Evolutionary conservation across 30 jellyfish, hydroid and myxozoan species (phyloP).

Genomic region (Morbakka virulenta): DNA sequence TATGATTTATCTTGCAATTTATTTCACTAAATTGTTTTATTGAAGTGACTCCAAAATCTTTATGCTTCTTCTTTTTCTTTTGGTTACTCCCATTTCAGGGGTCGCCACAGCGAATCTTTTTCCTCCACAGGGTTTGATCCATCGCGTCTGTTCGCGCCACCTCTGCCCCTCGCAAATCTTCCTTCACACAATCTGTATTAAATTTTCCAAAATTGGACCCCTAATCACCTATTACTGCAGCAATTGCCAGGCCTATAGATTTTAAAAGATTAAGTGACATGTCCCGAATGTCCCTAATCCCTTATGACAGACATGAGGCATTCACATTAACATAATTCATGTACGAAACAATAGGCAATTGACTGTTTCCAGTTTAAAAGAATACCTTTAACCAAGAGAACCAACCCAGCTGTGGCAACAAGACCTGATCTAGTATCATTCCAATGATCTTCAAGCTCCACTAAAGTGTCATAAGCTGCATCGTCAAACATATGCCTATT

Average conservation of each 20-base stretch:
- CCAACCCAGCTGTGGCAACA: constrained; percentile 19
- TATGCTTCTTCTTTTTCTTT: too few species aligned
- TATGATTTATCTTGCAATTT: background rate
- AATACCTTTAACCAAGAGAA: constrained; percentile 14
- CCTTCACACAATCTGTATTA: too few species aligned
- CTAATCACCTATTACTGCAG: constrained; percentile 20
- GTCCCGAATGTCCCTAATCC: background rate
- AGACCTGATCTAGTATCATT: constrained; percentile 2
- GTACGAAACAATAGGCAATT: constrained; percentile 7
- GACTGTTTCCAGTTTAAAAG: constrained; percentile 30
- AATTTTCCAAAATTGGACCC: background rate
- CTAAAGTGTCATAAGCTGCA: background rate
- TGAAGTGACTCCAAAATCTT: constrained; percentile 2
- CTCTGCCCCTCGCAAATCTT: too few species aligned
- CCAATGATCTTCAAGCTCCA: constrained; percentile 6
- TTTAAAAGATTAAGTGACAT: constrained; percentile 11
- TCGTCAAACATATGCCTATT: constrained; percentile 7
- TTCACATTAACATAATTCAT: too few species aligned
- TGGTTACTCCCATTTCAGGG: too few species aligned
- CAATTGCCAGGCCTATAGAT: background rate
- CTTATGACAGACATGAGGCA: background rate
- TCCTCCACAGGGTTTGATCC: too few species aligned
- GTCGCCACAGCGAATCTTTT: too few species aligned
- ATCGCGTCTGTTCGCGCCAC: too few species aligned
- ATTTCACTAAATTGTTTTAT: constrained; percentile 3